Evolutionary conservation across 2,888 invertebrate genomes (phyloP).

Genomic region (Chloroclystis v-ata): DNA sequence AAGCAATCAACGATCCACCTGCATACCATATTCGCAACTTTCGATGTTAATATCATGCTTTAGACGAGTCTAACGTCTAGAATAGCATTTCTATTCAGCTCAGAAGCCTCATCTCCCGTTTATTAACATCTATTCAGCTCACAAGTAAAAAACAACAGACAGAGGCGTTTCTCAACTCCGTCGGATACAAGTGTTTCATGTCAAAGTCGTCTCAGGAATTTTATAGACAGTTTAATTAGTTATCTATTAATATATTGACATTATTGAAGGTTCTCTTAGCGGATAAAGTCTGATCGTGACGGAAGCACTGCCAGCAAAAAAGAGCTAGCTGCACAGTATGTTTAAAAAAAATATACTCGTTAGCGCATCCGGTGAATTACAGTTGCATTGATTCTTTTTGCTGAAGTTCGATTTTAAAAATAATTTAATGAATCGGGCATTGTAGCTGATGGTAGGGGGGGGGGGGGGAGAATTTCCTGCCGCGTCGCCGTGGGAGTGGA

Average conservation of each 20-base stretch:
- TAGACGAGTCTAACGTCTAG: conserved; percentile 22
- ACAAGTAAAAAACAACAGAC: conserved; percentile 36
- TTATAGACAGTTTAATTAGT: conserved; percentile 30
- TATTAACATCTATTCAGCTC: conserved; percentile 41
- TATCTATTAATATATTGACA: conserved; percentile 38
- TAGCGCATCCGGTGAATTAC: conserved; percentile 76
- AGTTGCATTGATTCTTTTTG: conserved; percentile 65
- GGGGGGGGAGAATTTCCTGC: conserved; percentile 67
- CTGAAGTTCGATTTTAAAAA: conserved; percentile 55
- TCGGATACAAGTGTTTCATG: conserved; percentile 28
- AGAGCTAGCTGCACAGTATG: conserved; percentile 52
- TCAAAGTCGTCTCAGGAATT: conserved; percentile 30
- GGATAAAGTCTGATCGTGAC: conserved; percentile 46
- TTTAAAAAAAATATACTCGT: conserved; percentile 71
- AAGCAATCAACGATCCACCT: conserved; percentile 7
- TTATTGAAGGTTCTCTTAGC: conserved; percentile 39
- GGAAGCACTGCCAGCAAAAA: conserved; percentile 64
- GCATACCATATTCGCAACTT: conserved; percentile 23
- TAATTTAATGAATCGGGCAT: conserved; percentile 63
- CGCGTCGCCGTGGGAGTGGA: conserved; percentile 48
- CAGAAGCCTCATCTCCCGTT: conserved; percentile 43
- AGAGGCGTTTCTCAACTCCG: conserved; percentile 29
- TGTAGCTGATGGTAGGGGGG: conserved; percentile 60
- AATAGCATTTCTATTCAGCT: conserved; percentile 38
- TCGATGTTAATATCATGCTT: conserved; percentile 25